These are phyloP conservation scores for Crax fasciolata DNA, from an alignment of 2,797 vertebrate species.

Conservation along the genomic window DNA sequence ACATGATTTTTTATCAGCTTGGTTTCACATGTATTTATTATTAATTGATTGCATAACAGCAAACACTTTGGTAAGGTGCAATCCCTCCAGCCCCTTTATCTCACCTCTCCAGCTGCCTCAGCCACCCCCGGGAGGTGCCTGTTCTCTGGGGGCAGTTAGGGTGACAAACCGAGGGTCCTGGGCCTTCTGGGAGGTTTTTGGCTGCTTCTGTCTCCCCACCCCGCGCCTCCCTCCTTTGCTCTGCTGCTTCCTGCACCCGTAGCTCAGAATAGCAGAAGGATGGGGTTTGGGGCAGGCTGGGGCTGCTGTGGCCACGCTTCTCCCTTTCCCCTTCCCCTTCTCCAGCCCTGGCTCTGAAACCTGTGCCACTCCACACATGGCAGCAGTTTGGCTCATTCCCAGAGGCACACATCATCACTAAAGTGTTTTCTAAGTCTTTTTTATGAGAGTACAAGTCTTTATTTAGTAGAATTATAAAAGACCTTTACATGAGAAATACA, in stretches of 20 bases:
- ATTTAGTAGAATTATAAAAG: constrained; percentile 82
- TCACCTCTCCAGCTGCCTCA: too few species aligned
- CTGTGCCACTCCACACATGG: rapidly evolving
- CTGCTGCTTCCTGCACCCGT: neutral
- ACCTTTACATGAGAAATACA: constrained; percentile 79
- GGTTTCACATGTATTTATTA: neutral
- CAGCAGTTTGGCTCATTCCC: rapidly evolving
- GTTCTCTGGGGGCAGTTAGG: neutral
- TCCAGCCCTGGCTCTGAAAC: too few species aligned
- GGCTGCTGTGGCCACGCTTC: rapidly evolving
- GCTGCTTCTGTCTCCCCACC: neutral
- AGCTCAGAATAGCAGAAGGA: too few species aligned
- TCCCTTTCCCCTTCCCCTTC: rapidly evolving
- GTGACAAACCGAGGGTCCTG: neutral
- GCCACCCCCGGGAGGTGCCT: neutral
- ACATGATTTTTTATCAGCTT: neutral
- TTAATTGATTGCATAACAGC: neutral
- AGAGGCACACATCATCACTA: neutral
- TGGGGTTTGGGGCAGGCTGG: too few species aligned
- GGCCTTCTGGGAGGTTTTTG: neutral
- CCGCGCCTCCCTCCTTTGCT: neutral
- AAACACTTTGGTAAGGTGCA: neutral
- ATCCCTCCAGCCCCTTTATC: rapidly evolving
- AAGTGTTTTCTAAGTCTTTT: constrained; percentile 5
- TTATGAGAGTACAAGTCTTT: constrained; percentile 67